phyloP scores from a whole-genome alignment of 2,113 vertebrate species.

The Rutilus rutilus region DNA sequence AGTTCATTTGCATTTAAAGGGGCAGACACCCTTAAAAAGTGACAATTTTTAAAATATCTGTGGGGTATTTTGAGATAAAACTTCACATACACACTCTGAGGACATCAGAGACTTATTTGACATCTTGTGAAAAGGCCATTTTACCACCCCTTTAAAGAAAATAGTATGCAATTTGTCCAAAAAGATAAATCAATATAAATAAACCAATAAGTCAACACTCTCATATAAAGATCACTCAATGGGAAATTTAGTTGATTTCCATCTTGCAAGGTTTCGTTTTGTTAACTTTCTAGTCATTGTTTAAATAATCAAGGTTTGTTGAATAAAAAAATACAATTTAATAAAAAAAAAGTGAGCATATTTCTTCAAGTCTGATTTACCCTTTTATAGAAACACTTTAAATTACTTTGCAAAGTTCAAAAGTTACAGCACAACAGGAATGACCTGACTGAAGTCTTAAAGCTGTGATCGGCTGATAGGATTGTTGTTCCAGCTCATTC shows the following conservation, averaged over 20 bases:
- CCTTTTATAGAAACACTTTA: neutral
- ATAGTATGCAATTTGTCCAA: neutral
- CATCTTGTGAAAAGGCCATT: no score
- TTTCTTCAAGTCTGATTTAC: neutral
- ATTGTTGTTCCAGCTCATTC: neutral
- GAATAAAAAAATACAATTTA: no score
- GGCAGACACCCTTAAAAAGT: no score
- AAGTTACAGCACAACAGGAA: neutral
- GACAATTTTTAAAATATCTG: no score
- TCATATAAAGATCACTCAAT: neutral
- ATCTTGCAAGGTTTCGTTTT: neutral
- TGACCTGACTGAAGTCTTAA: neutral
- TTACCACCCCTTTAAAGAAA: neutral
- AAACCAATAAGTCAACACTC: neutral
- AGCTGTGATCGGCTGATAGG: neutral
- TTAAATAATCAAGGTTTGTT: no score
- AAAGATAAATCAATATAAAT: neutral
- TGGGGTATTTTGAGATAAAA: no score
- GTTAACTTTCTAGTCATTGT: neutral
- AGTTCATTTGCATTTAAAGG: no score
- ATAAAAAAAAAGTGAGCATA: neutral
- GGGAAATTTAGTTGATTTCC: neutral
- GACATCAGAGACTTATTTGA: no score
- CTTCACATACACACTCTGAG: no score
- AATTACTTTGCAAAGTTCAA: neutral